These are phyloP conservation scores for Eulimnadia texana DNA, from an alignment of 1,140 invertebrate genomes.

Conservation along the genomic window DNA sequence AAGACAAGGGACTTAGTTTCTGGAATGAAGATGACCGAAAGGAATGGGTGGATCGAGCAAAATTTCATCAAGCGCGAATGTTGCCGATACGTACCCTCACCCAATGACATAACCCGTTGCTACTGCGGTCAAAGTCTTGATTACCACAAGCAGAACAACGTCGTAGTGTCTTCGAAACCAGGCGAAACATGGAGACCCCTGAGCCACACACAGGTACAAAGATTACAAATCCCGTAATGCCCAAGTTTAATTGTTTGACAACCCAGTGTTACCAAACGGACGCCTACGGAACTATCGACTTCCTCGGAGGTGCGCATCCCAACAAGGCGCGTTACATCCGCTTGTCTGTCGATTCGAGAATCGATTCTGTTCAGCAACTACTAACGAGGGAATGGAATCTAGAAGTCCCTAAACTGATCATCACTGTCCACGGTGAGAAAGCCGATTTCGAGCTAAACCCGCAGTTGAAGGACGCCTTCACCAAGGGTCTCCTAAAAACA, in stretches of 20 bases:
- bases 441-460: conserved; percentile 90
- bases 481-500: conserved; percentile 87
- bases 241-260: conserved; percentile 64
- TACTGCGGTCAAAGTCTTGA: background rate
- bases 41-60: conserved; percentile 66
- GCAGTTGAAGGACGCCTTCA: conserved; percentile 81
- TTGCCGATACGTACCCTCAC: conserved; percentile 68
- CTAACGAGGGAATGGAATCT: conserved; percentile 88
- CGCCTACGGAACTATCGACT: conserved; percentile 93
- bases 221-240: conserved; percentile 32
- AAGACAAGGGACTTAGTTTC: too few relatives aligned
- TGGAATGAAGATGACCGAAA: background rate
- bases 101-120: conserved; percentile 40
- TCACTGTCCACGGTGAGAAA: conserved; percentile 93
- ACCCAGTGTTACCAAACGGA: conserved; percentile 73
- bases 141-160: background rate
- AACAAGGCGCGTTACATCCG: conserved; percentile 92
- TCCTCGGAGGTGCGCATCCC: conserved; percentile 88
- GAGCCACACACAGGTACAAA: background rate
- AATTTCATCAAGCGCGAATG: conserved; percentile 90
- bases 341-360: conserved; percentile 79
- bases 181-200: conserved; percentile 27
- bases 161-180: background rate
- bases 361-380: conserved; percentile 80
- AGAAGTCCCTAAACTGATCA: conserved; percentile 84